Evolutionary conservation across 2,888 invertebrate species (phyloP), one percentile per base, ranked within the genome.

Genomic region (Macrophya alboannulata): DNA sequence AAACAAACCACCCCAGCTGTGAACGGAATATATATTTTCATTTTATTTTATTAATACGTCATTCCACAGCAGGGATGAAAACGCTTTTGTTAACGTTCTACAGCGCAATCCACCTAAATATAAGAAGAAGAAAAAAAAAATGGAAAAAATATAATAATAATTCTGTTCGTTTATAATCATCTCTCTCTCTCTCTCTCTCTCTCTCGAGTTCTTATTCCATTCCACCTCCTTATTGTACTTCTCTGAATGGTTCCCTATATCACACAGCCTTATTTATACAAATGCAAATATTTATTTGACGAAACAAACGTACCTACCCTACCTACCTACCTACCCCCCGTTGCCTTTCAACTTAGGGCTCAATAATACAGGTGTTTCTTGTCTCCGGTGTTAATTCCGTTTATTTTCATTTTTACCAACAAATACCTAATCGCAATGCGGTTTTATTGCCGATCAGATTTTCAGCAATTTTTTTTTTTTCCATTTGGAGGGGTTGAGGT

Each of bases 111-210:
- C 31, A 40, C 45, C 55, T 55, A 9, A 21, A 51, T 2, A 31
- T 31, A 31, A 31, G 1, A 31, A 31, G 1, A 31, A 31, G 1
- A 31, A 31, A 31, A 31, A 31, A 31, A 31, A 31, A 31, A 31
- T 2, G 31, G 3, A 31, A 31, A 31, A 31, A 31, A 31, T 31
- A 31, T 31, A 31, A 31, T 31, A 31, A 31, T 31, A 77, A 77
- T 31, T 55, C 55, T 77, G 55, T 77, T 55, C 77, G 77, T 77
- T 77, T 55, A 77, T 55, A 37, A 77, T 55, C 77, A 55, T 77
- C 77, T n/a, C 31, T 77, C 55, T 31, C 31, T 77, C 55, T 31
- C 31, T n/a, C n/a, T 77, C 77, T n/a, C 31, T 77, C 77, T n/a
- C 31, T 77, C 55, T 31, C 31, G 31, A 3, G 31, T 31, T 31